Base-by-base conservation (phyloP, 2,113 vertebrate genomes). In the Ceyx cyanopectus region DNA sequence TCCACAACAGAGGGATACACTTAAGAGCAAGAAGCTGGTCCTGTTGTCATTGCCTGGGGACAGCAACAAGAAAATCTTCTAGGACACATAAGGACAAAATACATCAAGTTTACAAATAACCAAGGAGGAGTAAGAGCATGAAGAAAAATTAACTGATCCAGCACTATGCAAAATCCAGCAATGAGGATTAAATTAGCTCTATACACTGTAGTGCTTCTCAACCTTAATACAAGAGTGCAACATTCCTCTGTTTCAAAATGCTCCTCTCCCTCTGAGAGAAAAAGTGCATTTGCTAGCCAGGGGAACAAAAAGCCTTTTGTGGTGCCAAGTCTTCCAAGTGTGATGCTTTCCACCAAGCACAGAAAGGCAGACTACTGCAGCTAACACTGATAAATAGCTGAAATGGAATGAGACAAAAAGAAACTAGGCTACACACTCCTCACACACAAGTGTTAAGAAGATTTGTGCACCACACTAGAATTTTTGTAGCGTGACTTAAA, bases 391-490 rank as follows among this genome's bases (percentile, higher is more conserved):
- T 86, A 50, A 72, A 90, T 0, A 84, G 84, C 70, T 65, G 45
- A 81, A 65, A 50, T 1, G 4, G 1, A 53, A 37, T 8, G 30
- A 87, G 54, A 73, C 24, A 60, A 56, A 76, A 74, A 79, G 7
- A 54, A 75, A 18, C 2, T 2, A 51, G 27, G 41, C 46, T 66
- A 34, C 4, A 50, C 0, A 17, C 6, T 63, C 27, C 40, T 8
- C 32, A 34, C 1, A 1, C 5, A 0, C 5, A n/a, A 75, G 14
- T 0, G 10, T 14, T 65, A n/a, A 62, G 41, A n/a, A 51, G 20
- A 46, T 57, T n/a, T 53, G 7, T 57, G 81, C 29, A 51, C 17
- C 53, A 89, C 40, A 60, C 17, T 26, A 45, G 22, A 45, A 45
- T 22, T 46, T 61, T 57, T 56, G 24, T 30, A 53, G 16, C 1